Evolutionary conservation across 2,888 invertebrate species (phyloP).

Genomic region (Arctia plantaginis): DNA sequence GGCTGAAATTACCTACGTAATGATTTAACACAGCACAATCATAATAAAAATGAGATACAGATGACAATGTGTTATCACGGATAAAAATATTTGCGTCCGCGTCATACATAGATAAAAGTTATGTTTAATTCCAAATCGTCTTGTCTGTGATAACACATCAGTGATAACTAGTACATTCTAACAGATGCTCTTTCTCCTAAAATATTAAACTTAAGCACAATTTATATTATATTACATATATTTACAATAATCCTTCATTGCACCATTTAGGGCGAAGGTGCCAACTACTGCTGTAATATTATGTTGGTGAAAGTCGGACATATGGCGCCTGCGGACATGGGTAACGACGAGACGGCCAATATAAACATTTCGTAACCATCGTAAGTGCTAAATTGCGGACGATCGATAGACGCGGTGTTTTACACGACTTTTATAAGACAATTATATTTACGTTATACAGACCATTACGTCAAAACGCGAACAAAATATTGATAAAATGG

Average conservation of each 20-base stretch:
- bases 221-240: conserved; percentile 17
- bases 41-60: conserved; percentile 34
- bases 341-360: conserved; percentile 64
- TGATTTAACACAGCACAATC: conserved; percentile 36
- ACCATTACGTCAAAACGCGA: conserved; percentile 65
- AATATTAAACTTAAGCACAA: conserved; percentile 16
- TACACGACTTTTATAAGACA: conserved; percentile 51
- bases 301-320: conserved; percentile 80
- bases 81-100: conserved; percentile 44
- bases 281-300: conserved; percentile 54
- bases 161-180: conserved; percentile 44
- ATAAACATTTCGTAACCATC: conserved; percentile 77
- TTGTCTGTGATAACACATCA: conserved; percentile 58
- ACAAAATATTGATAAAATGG: conserved; percentile 63
- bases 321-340: conserved; percentile 62
- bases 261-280: conserved; percentile 68
- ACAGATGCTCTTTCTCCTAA: conserved; percentile 31
- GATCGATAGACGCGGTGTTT: conserved; percentile 68
- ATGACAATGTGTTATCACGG: conserved; percentile 47
- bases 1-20: conserved; percentile 38
- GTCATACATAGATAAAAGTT: conserved; percentile 46
- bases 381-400: conserved; percentile 57
- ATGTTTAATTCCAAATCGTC: conserved; percentile 49
- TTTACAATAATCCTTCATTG: conserved; percentile 44
- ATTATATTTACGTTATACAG: conserved; percentile 56